Conservation (phyloP, 1,140 invertebrate species). For the Papilio helenus region DNA sequence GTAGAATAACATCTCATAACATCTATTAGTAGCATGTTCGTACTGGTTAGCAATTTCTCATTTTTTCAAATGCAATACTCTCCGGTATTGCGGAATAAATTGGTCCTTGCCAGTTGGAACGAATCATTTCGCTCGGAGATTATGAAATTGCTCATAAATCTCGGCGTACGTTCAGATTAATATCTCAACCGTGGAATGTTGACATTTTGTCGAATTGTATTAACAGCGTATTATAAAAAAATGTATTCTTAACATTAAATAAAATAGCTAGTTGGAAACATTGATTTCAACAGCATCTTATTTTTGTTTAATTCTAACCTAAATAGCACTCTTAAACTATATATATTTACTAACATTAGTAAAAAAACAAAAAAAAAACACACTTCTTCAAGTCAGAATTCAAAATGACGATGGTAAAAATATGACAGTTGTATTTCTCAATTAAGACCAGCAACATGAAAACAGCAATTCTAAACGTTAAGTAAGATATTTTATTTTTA, state of each 20-base stretch:
- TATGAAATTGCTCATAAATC: constrained; percentile 66
- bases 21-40: background rate
- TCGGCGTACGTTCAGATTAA: constrained; percentile 56
- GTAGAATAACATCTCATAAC: background rate
- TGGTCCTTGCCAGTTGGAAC: constrained; percentile 68
- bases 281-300: background rate
- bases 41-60: background rate
- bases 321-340: too few species aligned
- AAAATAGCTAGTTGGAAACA: background rate
- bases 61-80: constrained; percentile 54
- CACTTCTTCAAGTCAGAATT: too few species aligned
- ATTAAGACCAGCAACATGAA: background rate
- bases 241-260: background rate
- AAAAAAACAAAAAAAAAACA: background rate
- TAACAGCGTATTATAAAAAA: background rate
- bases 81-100: constrained; percentile 61
- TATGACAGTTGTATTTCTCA: background rate
- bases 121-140: constrained; percentile 61
- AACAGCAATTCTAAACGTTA: background rate
- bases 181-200: constrained; percentile 44
- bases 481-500: background rate
- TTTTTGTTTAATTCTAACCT: background rate
- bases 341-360: background rate
- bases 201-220: constrained; percentile 32
- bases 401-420: background rate